Evolutionary conservation across 2,797 vertebrate genomes (phyloP).

Genomic region (Rhinoraja longicauda): DNA sequence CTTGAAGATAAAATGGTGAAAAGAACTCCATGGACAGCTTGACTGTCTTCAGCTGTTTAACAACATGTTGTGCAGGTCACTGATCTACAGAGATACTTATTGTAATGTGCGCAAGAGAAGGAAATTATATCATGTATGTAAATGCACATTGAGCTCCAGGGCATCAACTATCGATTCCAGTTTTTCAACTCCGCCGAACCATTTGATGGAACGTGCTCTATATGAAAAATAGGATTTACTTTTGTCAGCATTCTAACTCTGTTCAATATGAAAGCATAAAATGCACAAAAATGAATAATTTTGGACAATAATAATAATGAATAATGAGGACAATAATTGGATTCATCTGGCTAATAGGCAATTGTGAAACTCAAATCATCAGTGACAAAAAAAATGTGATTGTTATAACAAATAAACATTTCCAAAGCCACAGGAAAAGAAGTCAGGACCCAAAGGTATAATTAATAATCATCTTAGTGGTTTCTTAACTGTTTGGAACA

Average conservation of each 20-base stretch:
- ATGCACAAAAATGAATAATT: too few relatives aligned
- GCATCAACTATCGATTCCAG: background rate
- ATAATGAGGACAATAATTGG: background rate
- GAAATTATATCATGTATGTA: conserved; percentile 12
- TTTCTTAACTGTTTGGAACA: conserved; percentile 84
- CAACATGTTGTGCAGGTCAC: background rate
- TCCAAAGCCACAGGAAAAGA: conserved; percentile 73
- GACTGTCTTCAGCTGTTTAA: background rate
- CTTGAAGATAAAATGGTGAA: background rate
- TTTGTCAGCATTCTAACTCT: background rate
- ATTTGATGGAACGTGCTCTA: background rate
- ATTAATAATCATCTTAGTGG: conserved; percentile 83
- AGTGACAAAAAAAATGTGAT: conserved; percentile 52
- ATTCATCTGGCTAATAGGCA: conserved; percentile 18
- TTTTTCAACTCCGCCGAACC: background rate
- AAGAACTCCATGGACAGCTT: background rate
- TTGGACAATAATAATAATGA: too few relatives aligned
- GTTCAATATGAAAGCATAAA: background rate
- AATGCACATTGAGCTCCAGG: background rate
- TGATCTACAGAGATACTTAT: background rate
- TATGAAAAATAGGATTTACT: background rate
- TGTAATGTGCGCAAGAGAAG: background rate
- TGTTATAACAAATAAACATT: conserved; percentile 74
- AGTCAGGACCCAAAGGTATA: conserved; percentile 83
- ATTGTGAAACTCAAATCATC: conserved; percentile 18